phyloP scores from a whole-genome alignment of 2,113 vertebrate genomes.

The Centrocercus urophasianus region DNA sequence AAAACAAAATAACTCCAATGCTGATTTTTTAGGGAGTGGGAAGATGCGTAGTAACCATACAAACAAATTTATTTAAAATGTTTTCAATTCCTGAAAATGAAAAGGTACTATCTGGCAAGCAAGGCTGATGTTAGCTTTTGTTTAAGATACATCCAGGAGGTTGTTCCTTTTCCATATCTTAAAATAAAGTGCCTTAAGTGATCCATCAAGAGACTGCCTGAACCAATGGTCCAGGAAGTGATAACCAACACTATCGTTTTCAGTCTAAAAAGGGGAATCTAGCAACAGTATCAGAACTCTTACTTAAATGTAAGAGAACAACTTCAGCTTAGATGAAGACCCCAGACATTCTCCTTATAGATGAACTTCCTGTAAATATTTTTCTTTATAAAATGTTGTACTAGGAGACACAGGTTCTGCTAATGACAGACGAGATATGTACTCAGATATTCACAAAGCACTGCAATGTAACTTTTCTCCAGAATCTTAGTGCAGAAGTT shows the following conservation, averaged over 20 bases:
- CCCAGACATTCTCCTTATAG: not conserved
- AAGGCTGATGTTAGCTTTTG: not conserved
- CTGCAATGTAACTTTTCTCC: not conserved
- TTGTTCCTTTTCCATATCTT: not conserved
- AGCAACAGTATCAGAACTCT: not conserved
- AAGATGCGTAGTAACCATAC: not conserved
- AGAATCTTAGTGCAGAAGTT: not conserved
- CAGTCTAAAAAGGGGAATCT: not conserved
- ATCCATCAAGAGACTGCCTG: not conserved
- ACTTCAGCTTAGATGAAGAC: not conserved
- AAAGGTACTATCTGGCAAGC: not conserved
- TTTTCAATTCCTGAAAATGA: not conserved
- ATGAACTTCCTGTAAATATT: not conserved
- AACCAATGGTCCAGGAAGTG: not conserved
- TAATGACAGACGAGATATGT: not conserved
- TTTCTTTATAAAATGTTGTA: not conserved
- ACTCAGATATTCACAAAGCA: not conserved
- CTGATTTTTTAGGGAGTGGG: fast-evolving
- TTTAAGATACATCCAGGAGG: not conserved
- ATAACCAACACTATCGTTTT: not conserved
- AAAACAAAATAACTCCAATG: not conserved
- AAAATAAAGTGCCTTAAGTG: not conserved
- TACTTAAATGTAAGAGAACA: not conserved
- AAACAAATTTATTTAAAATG: not conserved
- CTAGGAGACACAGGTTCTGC: not conserved